Conservation (phyloP, 53 echinoderm and acorn worm genomes). For the Mesocentrotus franciscanus region DNA sequence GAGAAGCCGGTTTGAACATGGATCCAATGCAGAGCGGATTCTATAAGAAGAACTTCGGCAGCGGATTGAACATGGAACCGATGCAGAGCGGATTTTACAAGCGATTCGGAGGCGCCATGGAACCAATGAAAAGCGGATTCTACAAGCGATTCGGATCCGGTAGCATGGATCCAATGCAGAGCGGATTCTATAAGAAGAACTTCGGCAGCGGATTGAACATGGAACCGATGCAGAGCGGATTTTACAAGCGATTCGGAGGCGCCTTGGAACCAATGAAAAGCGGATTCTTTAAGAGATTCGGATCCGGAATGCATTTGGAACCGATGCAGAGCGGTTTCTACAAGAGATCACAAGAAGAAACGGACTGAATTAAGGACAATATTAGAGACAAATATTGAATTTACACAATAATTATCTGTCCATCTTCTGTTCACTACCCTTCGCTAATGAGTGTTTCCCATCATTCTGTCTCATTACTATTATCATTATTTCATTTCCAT, state of each 20-base stretch:
- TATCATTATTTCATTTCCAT: neutral
- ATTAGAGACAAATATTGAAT: constrained; percentile 46
- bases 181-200: constrained; percentile 63
- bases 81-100: constrained; percentile 63
- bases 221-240: constrained; percentile 56
- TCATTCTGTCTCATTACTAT: neutral
- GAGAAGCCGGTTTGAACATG: neutral
- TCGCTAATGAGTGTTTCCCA: neutral
- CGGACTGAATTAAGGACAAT: constrained; percentile 55
- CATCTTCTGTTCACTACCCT: constrained; percentile 5
- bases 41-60: constrained; percentile 30
- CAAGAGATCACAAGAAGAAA: constrained; percentile 58
- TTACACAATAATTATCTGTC: constrained; percentile 12
- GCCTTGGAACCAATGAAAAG: constrained; percentile 56
- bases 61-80: constrained; percentile 31
- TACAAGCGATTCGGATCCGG: constrained; percentile 47
- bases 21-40: constrained; percentile 61
- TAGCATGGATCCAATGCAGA: constrained; percentile 48
- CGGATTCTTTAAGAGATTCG: constrained; percentile 63
- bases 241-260: constrained; percentile 30
- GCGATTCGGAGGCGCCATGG: constrained; percentile 44
- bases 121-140: constrained; percentile 63
- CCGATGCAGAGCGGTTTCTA: constrained; percentile 60
- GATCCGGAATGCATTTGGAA: constrained; percentile 27
- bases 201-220: neutral